phyloP scores from a whole-genome alignment of 2,888 invertebrate genomes.

The Sylvicola fuscatus region DNA sequence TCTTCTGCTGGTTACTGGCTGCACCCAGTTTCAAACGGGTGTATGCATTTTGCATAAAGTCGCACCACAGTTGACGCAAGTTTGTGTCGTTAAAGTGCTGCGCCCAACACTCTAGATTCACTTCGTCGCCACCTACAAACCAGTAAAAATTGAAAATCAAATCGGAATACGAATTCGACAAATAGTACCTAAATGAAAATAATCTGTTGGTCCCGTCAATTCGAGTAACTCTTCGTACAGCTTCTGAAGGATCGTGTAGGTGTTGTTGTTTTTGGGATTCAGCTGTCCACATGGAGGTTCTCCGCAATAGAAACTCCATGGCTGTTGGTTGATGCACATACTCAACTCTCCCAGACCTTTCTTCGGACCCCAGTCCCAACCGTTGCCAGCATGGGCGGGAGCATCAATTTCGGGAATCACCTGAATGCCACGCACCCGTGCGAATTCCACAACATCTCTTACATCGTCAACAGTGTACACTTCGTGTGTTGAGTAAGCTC shows the following conservation, averaged over 20 bases:
- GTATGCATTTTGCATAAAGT: slow-evolving; percentile 47
- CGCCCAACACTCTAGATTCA: slow-evolving; percentile 63
- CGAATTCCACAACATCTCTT: slow-evolving; percentile 51
- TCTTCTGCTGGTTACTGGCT: slow-evolving; percentile 20
- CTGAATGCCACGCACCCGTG: slow-evolving; percentile 61
- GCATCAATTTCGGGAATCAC: slow-evolving; percentile 77
- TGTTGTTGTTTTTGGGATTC: slow-evolving; percentile 60
- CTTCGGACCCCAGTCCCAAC: slow-evolving; percentile 65
- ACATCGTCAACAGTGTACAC: slow-evolving; percentile 52
- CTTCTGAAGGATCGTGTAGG: slow-evolving; percentile 48
- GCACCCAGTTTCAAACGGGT: slow-evolving; percentile 13
- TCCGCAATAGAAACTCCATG: slow-evolving; percentile 56
- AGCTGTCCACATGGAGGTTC: slow-evolving; percentile 76
- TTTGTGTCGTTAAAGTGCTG: slow-evolving; percentile 55
- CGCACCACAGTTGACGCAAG: slow-evolving; percentile 57
- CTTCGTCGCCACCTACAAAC: slow-evolving; percentile 23
- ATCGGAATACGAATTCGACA: slow-evolving; percentile 28
- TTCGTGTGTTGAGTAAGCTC: slow-evolving; percentile 66
- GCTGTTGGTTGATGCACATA: slow-evolving; percentile 59
- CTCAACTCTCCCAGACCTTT: slow-evolving; percentile 59
- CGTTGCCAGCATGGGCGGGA: slow-evolving; percentile 74
- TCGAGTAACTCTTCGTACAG: slow-evolving; percentile 55
- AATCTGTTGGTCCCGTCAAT: slow-evolving; percentile 51
- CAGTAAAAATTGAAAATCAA: slow-evolving; percentile 27
- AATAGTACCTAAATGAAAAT: slow-evolving; percentile 63